Conservation (phyloP, 2,888 invertebrate genomes). For the Neoitamus cyanurus region DNA sequence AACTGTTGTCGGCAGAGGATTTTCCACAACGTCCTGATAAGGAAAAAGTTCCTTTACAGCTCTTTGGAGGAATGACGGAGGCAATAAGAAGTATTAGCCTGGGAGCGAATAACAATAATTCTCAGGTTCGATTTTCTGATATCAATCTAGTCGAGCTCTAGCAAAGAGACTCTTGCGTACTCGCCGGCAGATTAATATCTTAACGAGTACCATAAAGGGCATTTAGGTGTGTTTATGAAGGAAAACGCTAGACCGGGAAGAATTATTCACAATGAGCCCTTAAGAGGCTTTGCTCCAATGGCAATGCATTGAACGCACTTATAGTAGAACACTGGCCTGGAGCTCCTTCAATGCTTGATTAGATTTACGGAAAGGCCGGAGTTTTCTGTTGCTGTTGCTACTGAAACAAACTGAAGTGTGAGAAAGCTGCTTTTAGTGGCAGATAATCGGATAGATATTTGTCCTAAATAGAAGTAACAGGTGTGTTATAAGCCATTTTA, state of each 20-base stretch:
- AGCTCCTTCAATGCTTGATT: not conserved
- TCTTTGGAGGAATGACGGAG: slow-evolving; percentile 11
- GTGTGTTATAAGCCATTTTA: too few relatives aligned
- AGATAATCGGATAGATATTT: too few relatives aligned
- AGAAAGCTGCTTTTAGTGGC: too few relatives aligned
- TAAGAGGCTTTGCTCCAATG: not conserved
- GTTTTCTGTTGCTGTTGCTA: too few relatives aligned
- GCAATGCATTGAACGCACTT: slow-evolving; percentile 1
- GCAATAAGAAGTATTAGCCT: slow-evolving; percentile 38
- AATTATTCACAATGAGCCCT: slow-evolving; percentile 11
- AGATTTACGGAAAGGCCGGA: not conserved
- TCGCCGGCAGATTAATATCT: slow-evolving; percentile 46
- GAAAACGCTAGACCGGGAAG: not conserved
- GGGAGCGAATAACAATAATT: slow-evolving; percentile 46
- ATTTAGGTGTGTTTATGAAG: slow-evolving; percentile 36
- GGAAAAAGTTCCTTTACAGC: slow-evolving; percentile 39
- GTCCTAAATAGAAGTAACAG: too few relatives aligned
- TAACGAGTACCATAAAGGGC: slow-evolving; percentile 47
- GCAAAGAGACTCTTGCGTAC: slow-evolving; percentile 26
- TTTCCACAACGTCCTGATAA: slow-evolving; percentile 36
- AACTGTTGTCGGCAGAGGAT: slow-evolving; percentile 27
- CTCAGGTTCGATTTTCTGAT: slow-evolving; percentile 52
- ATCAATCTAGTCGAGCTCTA: slow-evolving; percentile 47
- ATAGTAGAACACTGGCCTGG: not conserved
- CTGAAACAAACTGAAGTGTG: too few relatives aligned